Conservation (phyloP, 2,797 vertebrate species). For the Scleropages formosus region DNA sequence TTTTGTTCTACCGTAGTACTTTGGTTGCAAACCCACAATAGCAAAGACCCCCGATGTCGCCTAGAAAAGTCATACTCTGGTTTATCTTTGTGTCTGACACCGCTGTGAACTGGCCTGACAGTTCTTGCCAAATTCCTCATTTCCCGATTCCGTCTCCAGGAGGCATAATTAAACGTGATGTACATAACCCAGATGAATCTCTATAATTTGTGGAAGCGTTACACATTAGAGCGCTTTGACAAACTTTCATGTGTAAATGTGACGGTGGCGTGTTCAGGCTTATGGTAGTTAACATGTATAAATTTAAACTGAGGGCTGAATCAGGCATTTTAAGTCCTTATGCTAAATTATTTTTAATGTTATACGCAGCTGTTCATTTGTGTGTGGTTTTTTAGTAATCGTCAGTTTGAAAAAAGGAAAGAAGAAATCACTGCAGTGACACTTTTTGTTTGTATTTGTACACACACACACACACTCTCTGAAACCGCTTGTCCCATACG, state of each 20-base stretch:
- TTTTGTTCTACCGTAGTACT: not conserved
- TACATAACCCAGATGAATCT: constrained; percentile 25
- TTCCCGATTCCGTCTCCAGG: constrained; percentile 9
- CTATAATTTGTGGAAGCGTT: constrained; percentile 29
- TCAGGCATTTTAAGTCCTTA: constrained; percentile 27
- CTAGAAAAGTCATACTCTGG: constrained; percentile 3
- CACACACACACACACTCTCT: no score
- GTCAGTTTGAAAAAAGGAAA: no score
- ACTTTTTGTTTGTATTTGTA: not conserved
- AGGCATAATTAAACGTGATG: constrained; percentile 29
- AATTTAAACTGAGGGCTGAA: constrained; percentile 17
- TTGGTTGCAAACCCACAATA: not conserved
- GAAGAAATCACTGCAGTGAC: no score
- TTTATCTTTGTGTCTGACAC: constrained; percentile 20
- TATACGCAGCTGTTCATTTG: not conserved
- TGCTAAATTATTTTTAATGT: not conserved
- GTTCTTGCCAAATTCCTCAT: not conserved
- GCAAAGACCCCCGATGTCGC: constrained; percentile 4
- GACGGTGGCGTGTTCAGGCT: constrained; percentile 14
- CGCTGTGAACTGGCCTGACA: not conserved
- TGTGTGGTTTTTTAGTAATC: not conserved
- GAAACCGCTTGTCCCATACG: no score
- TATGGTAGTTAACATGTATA: not conserved
- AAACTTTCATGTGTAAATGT: constrained; percentile 16
- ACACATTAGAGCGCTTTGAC: constrained; percentile 31